phyloP scores from a whole-genome alignment of 2,113 vertebrate species.

The Lepisosteus osseus region DNA sequence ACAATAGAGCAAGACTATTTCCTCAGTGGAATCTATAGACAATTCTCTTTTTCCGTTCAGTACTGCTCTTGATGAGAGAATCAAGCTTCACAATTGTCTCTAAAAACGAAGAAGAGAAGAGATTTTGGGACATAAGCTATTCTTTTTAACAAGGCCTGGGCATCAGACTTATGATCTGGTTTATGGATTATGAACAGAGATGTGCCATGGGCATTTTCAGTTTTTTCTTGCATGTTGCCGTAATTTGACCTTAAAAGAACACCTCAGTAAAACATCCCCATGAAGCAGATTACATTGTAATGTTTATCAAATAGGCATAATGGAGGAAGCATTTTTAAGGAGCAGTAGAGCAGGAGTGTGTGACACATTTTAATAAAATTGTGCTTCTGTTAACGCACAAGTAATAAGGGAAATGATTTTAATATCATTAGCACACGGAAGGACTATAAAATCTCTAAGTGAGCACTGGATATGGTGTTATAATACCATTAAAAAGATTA shows the following conservation, averaged over 20 bases:
- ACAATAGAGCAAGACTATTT: too few relatives aligned
- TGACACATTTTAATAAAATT: constrained; percentile 1
- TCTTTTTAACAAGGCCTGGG: too few relatives aligned
- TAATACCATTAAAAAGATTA: constrained; percentile 7
- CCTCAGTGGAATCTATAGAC: too few relatives aligned
- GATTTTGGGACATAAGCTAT: too few relatives aligned
- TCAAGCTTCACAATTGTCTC: too few relatives aligned
- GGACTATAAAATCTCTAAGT: constrained; percentile 5
- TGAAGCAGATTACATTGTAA: background rate
- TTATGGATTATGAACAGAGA: too few relatives aligned
- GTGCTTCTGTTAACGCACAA: constrained; percentile 11
- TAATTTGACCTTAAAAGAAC: constrained; percentile 10
- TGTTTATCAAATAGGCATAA: background rate
- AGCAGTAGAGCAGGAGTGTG: background rate
- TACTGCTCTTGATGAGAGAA: too few relatives aligned
- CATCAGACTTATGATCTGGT: too few relatives aligned
- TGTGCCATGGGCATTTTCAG: too few relatives aligned
- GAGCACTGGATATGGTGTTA: constrained; percentile 1
- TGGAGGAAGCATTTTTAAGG: background rate
- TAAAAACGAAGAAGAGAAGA: too few relatives aligned
- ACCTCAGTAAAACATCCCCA: constrained; percentile 14
- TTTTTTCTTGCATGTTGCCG: background rate
- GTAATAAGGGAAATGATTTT: constrained; percentile 11
- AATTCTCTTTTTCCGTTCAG: too few relatives aligned
- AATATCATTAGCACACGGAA: constrained; percentile 13